Evolutionary conservation across 2,888 invertebrate species (phyloP).

Genomic region (Lasius fuliginosus): DNA sequence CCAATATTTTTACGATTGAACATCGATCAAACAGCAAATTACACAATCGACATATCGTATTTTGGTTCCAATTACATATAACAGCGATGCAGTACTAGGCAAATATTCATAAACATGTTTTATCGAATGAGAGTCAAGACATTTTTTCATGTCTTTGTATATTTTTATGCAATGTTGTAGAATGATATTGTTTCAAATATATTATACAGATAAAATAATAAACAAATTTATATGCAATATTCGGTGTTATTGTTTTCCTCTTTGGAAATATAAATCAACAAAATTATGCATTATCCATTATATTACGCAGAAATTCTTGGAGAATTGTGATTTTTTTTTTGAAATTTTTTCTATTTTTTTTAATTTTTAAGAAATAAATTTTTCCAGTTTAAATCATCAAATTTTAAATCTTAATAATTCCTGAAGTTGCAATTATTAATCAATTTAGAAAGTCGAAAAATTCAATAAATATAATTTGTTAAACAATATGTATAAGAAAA

Average conservation of each 20-base stretch:
- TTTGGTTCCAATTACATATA: constrained; percentile 67
- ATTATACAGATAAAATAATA: constrained; percentile 86
- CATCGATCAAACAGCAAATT: constrained; percentile 25
- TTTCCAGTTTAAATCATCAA: not conserved
- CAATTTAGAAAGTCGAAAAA: too few species aligned
- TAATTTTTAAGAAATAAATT: not conserved
- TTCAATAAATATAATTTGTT: too few species aligned
- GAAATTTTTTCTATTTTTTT: not conserved
- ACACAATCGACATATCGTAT: constrained; percentile 69
- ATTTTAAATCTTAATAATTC: too few species aligned
- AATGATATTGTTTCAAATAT: constrained; percentile 86
- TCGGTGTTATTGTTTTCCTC: constrained; percentile 29
- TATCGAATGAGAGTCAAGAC: constrained; percentile 86
- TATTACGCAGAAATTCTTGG: not conserved
- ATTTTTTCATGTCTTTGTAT: constrained; percentile 86
- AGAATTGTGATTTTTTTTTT: not conserved
- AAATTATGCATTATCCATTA: not conserved
- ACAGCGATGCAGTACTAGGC: constrained; percentile 67
- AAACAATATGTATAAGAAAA: too few species aligned
- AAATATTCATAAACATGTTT: constrained; percentile 84
- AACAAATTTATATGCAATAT: constrained; percentile 85
- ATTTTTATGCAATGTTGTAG: constrained; percentile 87
- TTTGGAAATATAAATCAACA: not conserved
- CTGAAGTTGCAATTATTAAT: too few species aligned
- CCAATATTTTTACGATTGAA: constrained; percentile 25